Evolutionary conservation across 2,113 vertebrate genomes (phyloP).

Genomic region (Chaenocephalus aceratus): DNA sequence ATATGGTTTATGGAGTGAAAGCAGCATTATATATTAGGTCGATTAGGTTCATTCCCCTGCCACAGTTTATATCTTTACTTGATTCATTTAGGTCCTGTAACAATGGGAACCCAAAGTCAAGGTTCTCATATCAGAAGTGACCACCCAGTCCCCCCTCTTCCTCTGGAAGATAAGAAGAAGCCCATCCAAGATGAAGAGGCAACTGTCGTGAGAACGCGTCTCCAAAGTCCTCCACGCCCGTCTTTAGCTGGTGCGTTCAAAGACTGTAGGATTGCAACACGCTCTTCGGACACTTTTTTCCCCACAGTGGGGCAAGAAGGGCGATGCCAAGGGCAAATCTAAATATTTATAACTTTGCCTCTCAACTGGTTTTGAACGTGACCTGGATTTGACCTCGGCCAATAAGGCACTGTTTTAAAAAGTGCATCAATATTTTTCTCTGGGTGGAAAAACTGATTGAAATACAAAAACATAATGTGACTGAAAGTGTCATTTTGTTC

Average conservation of each 20-base stretch:
- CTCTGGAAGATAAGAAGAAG: constrained; percentile 61
- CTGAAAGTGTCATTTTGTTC: neutral
- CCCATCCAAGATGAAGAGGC: constrained; percentile 26
- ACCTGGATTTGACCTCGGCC: constrained; percentile 22
- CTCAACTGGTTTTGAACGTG: constrained; percentile 22
- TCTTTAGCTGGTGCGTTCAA: constrained; percentile 29
- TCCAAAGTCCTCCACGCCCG: neutral
- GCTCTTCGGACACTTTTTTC: constrained; percentile 27
- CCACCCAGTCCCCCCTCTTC: constrained; percentile 56
- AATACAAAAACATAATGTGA: constrained; percentile 14
- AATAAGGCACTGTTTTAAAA: constrained; percentile 33
- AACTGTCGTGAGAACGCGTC: constrained; percentile 9
- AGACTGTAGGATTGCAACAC: constrained; percentile 10
- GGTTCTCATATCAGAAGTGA: constrained; percentile 40
- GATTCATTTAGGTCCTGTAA: constrained; percentile 15
- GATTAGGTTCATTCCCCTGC: no score
- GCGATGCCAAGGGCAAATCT: constrained; percentile 48
- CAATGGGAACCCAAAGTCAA: constrained; percentile 30
- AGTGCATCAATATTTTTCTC: neutral
- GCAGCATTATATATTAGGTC: neutral
- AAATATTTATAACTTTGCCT: constrained; percentile 52
- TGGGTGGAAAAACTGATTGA: constrained; percentile 1
- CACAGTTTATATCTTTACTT: neutral
- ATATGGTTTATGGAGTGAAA: no score
- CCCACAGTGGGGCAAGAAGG: constrained; percentile 27